These are phyloP conservation scores for Mus spicilegus DNA, from an alignment of 2,113 vertebrate species.

Conservation along the genomic window DNA sequence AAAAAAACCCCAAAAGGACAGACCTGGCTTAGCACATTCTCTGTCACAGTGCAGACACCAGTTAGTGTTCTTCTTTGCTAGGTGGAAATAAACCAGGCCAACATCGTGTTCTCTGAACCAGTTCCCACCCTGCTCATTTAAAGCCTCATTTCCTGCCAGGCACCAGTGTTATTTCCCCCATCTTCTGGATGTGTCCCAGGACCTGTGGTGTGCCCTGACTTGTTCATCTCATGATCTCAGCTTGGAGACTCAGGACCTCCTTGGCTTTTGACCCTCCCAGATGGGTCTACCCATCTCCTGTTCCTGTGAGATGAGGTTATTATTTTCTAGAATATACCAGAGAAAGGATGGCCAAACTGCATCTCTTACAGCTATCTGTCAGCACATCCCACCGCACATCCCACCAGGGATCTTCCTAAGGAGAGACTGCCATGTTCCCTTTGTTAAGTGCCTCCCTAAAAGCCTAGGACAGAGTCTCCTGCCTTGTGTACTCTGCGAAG, in stretches of 20 bases:
- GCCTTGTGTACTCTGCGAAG: neutral
- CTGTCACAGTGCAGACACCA: neutral
- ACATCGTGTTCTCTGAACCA: neutral
- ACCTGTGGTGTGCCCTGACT: neutral
- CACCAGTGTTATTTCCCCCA: neutral
- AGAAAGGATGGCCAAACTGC: neutral
- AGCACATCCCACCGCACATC: neutral
- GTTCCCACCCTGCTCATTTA: neutral
- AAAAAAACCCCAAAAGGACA: neutral
- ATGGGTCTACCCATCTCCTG: neutral
- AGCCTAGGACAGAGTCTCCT: neutral
- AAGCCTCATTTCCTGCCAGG: conserved; percentile 15
- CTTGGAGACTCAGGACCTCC: neutral
- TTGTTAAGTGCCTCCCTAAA: conserved; percentile 51
- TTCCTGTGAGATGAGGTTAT: neutral
- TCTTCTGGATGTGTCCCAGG: neutral
- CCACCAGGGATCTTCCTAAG: neutral
- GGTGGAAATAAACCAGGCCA: conserved; percentile 41
- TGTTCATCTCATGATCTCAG: neutral
- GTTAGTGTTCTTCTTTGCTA: neutral
- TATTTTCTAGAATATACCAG: conserved; percentile 41
- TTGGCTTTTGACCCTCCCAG: neutral
- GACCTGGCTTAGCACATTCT: neutral
- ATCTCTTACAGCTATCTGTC: neutral
- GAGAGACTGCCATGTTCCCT: neutral